Percentiles rank a stretch among this genome's conserved stretches.
Conservation (phyloP, 2,797 vertebrate species). For the Anisognathus igniventris region DNA sequence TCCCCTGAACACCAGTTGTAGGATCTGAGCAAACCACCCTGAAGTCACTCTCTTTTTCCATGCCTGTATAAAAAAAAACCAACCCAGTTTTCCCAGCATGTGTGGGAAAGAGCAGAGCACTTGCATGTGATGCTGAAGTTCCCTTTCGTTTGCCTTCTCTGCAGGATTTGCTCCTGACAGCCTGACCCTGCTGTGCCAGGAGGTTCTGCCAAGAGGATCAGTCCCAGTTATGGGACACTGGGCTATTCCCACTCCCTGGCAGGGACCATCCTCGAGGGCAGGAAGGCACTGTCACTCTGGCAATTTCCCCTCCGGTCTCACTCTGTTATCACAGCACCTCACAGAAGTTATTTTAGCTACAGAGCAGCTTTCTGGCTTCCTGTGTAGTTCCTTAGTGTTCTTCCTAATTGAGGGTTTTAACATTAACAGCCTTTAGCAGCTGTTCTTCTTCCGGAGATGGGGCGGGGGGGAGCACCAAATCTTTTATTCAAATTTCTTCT, state of each 20-base stretch:
- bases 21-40: not conserved
- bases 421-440: constrained; percentile 12
- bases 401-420: constrained; percentile 40
- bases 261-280: not conserved
- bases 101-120: not conserved
- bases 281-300: not conserved
- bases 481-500: constrained; percentile 14
- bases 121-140: not conserved
- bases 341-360: constrained; percentile 41
- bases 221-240: not conserved
- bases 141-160: not conserved
- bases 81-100: not conserved
- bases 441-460: not conserved
- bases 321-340: not conserved
- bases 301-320: not conserved
- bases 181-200: not conserved
- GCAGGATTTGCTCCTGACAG: not conserved
- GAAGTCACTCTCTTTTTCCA: not conserved
- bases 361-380: constrained; percentile 32
- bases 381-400: constrained; percentile 6
- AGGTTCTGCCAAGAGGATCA: not conserved
- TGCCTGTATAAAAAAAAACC: not conserved
- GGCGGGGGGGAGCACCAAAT: not conserved
- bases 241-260: not conserved
- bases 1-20: not conserved